Conservation (phyloP, 2,888 invertebrate genomes). For the Caenorhabditis plicata region DNA sequence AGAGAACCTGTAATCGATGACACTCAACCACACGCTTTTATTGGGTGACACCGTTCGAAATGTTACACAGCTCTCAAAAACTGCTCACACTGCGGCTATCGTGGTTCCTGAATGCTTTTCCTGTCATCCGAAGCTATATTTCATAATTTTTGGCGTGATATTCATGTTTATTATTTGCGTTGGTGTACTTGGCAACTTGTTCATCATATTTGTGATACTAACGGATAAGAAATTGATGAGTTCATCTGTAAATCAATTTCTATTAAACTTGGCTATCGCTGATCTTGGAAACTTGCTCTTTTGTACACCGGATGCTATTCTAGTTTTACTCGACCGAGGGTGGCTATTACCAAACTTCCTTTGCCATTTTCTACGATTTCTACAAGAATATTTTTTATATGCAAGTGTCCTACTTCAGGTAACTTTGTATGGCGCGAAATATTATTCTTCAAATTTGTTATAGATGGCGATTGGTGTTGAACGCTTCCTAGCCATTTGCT, state of each 20-base stretch:
- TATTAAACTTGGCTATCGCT: conserved; percentile 51
- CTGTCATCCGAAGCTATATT: conserved; percentile 26
- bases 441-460: conserved; percentile 4
- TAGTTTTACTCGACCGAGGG: conserved; percentile 41
- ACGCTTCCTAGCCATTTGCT: conserved; percentile 53
- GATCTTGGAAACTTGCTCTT: conserved; percentile 51
- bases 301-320: conserved; percentile 45
- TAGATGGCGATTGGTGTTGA: conserved; percentile 58
- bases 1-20: too few relatives aligned
- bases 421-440: not conserved
- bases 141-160: conserved; percentile 30
- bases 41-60: too few relatives aligned
- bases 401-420: conserved; percentile 68
- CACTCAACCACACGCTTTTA: too few relatives aligned
- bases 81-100: too few relatives aligned
- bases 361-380: conserved; percentile 66
- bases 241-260: conserved; percentile 50
- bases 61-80: too few relatives aligned
- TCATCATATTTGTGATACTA: conserved; percentile 48
- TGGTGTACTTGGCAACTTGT: conserved; percentile 49
- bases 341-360: conserved; percentile 48
- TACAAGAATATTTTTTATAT: conserved; percentile 67
- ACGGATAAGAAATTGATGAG: conserved; percentile 44
- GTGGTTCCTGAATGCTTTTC: conserved; percentile 30
- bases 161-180: conserved; percentile 38